phyloP scores from a whole-genome alignment of 2,113 vertebrate genomes.

The Carassius gibelio region DNA sequence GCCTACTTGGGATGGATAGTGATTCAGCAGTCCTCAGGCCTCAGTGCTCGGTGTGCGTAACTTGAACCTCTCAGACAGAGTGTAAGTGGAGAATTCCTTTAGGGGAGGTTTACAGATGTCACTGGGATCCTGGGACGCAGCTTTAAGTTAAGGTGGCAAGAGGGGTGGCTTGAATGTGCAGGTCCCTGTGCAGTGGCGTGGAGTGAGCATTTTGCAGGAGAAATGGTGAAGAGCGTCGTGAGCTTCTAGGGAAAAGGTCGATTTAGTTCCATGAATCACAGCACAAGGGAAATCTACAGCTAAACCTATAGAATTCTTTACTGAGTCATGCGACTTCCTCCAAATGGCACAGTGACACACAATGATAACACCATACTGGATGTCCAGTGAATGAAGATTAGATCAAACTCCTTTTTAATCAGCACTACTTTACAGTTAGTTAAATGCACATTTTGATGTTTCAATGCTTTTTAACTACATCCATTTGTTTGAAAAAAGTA shows the following conservation, averaged over 20 bases:
- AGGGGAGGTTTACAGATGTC: constrained; percentile 45
- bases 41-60: constrained; percentile 42
- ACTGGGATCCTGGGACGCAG: constrained; percentile 10
- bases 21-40: constrained; percentile 20
- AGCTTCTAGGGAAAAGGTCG: constrained; percentile 81
- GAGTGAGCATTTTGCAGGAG: constrained; percentile 96
- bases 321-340: background rate
- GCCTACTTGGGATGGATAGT: background rate
- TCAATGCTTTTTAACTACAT: background rate
- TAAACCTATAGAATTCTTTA: constrained; percentile 1
- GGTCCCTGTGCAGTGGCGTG: constrained; percentile 89
- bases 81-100: constrained; percentile 31
- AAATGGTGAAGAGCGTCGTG: constrained; percentile 93
- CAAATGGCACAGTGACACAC: background rate
- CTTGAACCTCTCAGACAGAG: constrained; percentile 37
- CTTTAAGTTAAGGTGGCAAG: constrained; percentile 81
- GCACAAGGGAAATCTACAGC: constrained; percentile 30
- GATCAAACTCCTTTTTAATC: background rate
- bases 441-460: background rate
- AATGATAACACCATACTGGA: background rate
- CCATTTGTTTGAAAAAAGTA: constrained; percentile 63
- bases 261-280: constrained; percentile 60
- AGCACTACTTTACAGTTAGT: too few relatives aligned
- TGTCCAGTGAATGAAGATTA: background rate
- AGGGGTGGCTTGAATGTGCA: constrained; percentile 94